Evolutionary conservation across 2,888 invertebrate species (phyloP).

Genomic region (Latheticus oryzae): DNA sequence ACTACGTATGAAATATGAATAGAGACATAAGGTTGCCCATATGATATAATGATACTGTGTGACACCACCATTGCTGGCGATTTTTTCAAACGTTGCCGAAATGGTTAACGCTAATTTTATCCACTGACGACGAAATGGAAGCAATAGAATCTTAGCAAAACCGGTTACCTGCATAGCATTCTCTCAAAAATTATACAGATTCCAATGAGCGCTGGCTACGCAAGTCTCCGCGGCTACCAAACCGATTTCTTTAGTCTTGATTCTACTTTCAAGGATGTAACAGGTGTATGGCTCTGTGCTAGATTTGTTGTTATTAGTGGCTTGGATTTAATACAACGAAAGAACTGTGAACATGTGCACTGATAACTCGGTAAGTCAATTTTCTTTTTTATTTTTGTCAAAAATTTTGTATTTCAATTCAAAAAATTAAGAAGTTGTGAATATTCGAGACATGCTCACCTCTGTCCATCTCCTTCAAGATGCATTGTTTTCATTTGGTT

Average conservation of each 20-base stretch:
- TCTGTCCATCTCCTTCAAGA: too few relatives aligned
- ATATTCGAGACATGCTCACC: too few relatives aligned
- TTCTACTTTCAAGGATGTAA: slow-evolving; percentile 45
- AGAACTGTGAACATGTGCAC: slow-evolving; percentile 17
- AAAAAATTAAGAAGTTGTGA: too few relatives aligned
- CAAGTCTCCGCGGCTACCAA: slow-evolving; percentile 41
- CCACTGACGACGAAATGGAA: slow-evolving; percentile 18
- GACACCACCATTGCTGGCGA: too few relatives aligned
- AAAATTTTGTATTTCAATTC: too few relatives aligned
- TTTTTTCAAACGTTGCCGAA: slow-evolving; percentile 24
- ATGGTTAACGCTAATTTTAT: slow-evolving; percentile 21
- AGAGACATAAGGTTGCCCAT: too few relatives aligned
- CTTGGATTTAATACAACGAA: slow-evolving; percentile 18
- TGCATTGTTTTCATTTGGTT: slow-evolving; percentile 2
- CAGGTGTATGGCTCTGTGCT: slow-evolving; percentile 40
- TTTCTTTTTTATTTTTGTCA: too few relatives aligned
- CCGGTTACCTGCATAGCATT: slow-evolving; percentile 42
- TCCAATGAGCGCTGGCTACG: slow-evolving; percentile 43
- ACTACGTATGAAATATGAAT: slow-evolving; percentile 12
- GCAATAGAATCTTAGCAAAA: slow-evolving; percentile 40
- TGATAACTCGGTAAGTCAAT: slow-evolving; percentile 21
- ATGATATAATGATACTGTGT: too few relatives aligned
- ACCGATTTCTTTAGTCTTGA: slow-evolving; percentile 42
- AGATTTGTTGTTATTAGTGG: slow-evolving; percentile 36
- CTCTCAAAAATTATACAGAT: slow-evolving; percentile 43